Evolutionary conservation across 2,888 invertebrate genomes (phyloP).

Genomic region (Caenorhabditis afra): DNA sequence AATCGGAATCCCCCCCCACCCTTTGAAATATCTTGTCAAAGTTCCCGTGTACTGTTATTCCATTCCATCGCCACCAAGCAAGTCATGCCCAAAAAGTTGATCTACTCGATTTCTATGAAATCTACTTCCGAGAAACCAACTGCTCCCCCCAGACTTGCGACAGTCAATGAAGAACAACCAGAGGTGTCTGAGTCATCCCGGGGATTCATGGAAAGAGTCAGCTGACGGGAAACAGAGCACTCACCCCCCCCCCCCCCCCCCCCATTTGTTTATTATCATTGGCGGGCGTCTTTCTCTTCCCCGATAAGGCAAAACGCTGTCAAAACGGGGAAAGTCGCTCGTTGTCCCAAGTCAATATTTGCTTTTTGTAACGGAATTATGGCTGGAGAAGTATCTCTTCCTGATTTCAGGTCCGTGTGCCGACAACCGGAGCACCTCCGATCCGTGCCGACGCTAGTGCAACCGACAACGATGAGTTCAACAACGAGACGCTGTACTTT

Average conservation of each 20-base stretch:
- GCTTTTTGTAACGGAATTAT: conserved; percentile 29
- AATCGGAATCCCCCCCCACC: neutral
- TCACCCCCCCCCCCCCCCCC: too few relatives aligned
- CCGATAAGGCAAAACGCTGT: conserved; percentile 49
- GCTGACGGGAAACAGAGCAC: conserved; percentile 15
- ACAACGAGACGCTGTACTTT: conserved; percentile 78
- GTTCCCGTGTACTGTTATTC: conserved; percentile 20
- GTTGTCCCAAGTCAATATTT: conserved; percentile 34
- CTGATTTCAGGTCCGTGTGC: conserved; percentile 64
- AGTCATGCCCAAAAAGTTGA: conserved; percentile 45
- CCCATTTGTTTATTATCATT: conserved; percentile 41
- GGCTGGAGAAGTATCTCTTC: neutral
- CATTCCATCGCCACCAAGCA: neutral
- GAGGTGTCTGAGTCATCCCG: neutral
- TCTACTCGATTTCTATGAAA: conserved; percentile 55
- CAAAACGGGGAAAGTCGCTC: conserved; percentile 39
- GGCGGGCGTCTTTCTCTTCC: conserved; percentile 12
- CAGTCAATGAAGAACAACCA: conserved; percentile 15
- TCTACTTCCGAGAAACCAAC: conserved; percentile 14
- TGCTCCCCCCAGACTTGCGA: conserved; percentile 7
- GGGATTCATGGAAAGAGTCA: conserved; percentile 12
- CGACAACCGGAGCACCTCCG: conserved; percentile 61
- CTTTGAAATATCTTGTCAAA: neutral
- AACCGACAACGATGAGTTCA: conserved; percentile 69
- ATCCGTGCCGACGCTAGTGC: conserved; percentile 54